These are phyloP conservation scores for Erythrocebus patas DNA, from an alignment of 2,113 vertebrate genomes.

Conservation along the genomic window DNA sequence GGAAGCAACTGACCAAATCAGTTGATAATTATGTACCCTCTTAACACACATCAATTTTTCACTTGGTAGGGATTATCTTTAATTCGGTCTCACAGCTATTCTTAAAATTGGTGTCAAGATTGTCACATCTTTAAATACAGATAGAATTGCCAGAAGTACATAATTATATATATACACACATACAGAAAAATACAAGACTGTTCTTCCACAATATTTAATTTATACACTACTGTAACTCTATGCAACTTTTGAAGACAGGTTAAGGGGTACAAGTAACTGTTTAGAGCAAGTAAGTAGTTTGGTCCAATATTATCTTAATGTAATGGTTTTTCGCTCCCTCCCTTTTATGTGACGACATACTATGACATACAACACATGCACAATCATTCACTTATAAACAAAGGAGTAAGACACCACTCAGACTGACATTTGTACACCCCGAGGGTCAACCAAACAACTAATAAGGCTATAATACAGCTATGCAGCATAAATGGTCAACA, in stretches of 20 bases:
- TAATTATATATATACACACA: constrained; percentile 85
- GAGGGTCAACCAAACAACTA: constrained; percentile 86
- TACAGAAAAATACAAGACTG: constrained; percentile 90
- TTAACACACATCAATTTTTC: constrained; percentile 63
- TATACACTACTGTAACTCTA: constrained; percentile 95
- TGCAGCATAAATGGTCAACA: constrained; percentile 90
- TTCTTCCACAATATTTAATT: constrained; percentile 93
- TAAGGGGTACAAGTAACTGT: constrained; percentile 85
- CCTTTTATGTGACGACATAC: constrained; percentile 81
- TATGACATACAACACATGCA: constrained; percentile 94
- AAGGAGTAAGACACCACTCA: constrained; percentile 86
- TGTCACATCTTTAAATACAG: constrained; percentile 88
- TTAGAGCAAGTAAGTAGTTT: constrained; percentile 89
- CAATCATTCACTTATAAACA: constrained; percentile 90
- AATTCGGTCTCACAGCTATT: neutral
- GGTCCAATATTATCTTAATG: constrained; percentile 91
- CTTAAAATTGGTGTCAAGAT: neutral
- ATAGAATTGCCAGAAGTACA: constrained; percentile 85
- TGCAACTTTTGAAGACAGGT: constrained; percentile 89
- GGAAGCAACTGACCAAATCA: constrained; percentile 76
- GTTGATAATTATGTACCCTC: constrained; percentile 79
- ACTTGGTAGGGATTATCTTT: constrained; percentile 64
- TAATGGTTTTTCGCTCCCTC: constrained; percentile 86
- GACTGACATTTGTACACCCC: constrained; percentile 81
- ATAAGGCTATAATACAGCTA: constrained; percentile 94